Evolutionary conservation across 2,888 invertebrate species (phyloP).

Genomic region (Pimpla rufipes): DNA sequence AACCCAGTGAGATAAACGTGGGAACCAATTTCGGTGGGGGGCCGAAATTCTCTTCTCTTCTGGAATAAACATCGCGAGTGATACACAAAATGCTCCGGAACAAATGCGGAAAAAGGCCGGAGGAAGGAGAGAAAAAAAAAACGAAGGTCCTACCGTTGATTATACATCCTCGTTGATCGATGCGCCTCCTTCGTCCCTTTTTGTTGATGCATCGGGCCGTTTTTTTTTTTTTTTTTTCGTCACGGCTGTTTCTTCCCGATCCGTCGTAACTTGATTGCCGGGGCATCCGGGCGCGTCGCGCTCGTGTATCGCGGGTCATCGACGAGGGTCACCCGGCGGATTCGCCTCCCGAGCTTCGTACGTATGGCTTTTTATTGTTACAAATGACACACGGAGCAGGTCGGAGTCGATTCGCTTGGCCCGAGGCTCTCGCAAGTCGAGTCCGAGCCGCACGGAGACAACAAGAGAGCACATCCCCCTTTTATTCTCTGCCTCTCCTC

Average conservation of each 20-base stretch:
- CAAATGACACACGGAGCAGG: slow-evolving; percentile 77
- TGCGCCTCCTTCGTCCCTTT: slow-evolving; percentile 18
- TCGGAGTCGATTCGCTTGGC: slow-evolving; percentile 69
- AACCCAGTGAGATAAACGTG: slow-evolving; percentile 49
- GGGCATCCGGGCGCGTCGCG: slow-evolving; percentile 16
- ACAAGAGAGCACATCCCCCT: slow-evolving; percentile 47
- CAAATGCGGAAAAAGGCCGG: slow-evolving; percentile 8
- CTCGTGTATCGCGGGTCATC: slow-evolving; percentile 23
- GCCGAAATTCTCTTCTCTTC: slow-evolving; percentile 30
- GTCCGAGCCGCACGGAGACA: slow-evolving; percentile 11
- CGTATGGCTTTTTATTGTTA: slow-evolving; percentile 75
- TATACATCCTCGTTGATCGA: slow-evolving; percentile 49
- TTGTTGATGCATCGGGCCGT: slow-evolving; percentile 23
- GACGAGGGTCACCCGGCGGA: slow-evolving; percentile 39
- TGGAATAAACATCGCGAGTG: slow-evolving; percentile 46
- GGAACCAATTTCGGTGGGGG: slow-evolving; percentile 48
- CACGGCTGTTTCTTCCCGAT: slow-evolving; percentile 29
- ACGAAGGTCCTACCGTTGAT: slow-evolving; percentile 27
- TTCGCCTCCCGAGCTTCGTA: slow-evolving; percentile 29
- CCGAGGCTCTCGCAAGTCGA: slow-evolving; percentile 16
- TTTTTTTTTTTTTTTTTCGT: no score
- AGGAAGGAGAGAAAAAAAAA: slow-evolving; percentile 2
- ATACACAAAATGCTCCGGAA: background rate
- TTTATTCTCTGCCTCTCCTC: slow-evolving; percentile 48
- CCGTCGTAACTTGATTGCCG: slow-evolving; percentile 51